Conservation (phyloP, 2,113 vertebrate species). For the Neotragus moschatus region DNA sequence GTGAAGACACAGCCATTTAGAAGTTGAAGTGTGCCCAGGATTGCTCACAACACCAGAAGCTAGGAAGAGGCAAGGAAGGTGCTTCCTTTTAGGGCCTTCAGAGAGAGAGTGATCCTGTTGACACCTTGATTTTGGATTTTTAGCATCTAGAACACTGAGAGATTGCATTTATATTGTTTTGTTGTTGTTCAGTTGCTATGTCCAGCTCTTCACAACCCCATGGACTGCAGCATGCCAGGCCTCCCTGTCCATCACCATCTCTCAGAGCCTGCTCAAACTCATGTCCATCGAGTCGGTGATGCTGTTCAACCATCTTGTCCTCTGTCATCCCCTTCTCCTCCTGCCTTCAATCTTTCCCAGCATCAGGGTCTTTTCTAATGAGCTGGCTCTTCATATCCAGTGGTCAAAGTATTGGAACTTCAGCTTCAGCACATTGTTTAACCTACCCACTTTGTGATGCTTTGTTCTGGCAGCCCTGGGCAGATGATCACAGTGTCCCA, state of each 20-base stretch:
- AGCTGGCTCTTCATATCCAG: rapidly evolving
- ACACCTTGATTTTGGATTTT: neutral
- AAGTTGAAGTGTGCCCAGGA: neutral
- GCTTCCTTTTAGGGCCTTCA: neutral
- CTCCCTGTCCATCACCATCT: neutral
- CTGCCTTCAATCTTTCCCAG: neutral
- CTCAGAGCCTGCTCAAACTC: neutral
- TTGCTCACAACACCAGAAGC: neutral
- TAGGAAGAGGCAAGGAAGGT: neutral
- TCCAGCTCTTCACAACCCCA: neutral
- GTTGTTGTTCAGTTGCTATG: neutral
- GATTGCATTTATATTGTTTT: neutral
- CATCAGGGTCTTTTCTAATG: neutral
- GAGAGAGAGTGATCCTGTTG: neutral
- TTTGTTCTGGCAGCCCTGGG: neutral
- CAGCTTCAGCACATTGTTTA: neutral
- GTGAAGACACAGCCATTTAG: neutral
- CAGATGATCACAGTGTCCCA: neutral
- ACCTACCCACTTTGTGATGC: neutral
- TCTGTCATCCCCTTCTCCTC: neutral
- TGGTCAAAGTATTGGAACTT: neutral
- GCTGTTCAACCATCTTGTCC: neutral
- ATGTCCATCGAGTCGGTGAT: neutral
- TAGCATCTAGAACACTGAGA: neutral
- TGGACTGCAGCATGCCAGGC: neutral